phyloP scores from a whole-genome alignment of 2,797 vertebrate species.

The Amblyraja radiata region DNA sequence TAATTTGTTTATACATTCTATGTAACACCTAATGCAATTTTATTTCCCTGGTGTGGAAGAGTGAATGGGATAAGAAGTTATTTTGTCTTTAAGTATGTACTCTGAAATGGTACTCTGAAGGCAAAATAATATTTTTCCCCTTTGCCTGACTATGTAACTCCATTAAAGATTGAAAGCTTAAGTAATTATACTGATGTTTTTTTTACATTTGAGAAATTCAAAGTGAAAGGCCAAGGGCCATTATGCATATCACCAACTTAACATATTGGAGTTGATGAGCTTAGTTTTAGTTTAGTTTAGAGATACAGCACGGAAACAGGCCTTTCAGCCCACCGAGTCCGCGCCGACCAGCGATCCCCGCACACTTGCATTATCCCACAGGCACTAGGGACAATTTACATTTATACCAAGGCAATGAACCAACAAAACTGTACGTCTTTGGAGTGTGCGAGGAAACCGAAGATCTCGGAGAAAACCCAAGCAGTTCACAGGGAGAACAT shows the following conservation, averaged over 20 bases:
- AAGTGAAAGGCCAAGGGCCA: neutral
- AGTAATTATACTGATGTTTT: neutral
- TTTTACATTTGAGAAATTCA: neutral
- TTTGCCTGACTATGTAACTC: neutral
- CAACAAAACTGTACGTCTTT: too few relatives aligned
- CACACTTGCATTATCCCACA: too few relatives aligned
- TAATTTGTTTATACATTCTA: constrained; percentile 25
- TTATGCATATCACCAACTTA: constrained; percentile 7
- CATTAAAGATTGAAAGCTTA: neutral
- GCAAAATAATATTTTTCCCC: neutral
- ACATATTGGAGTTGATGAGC: neutral
- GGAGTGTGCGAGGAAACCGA: too few relatives aligned
- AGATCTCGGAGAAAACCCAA: too few relatives aligned
- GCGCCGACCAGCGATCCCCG: too few relatives aligned
- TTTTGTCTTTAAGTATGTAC: constrained; percentile 22
- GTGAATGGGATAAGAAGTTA: neutral
- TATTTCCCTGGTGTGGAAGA: constrained; percentile 1
- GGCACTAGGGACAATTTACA: too few relatives aligned
- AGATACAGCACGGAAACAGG: too few relatives aligned
- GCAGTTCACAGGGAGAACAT: too few relatives aligned
- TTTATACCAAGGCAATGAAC: too few relatives aligned
- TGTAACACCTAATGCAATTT: constrained; percentile 12
- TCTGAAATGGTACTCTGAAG: neutral
- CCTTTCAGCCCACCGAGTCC: too few relatives aligned
- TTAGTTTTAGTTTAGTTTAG: too few relatives aligned